Base-by-base conservation (phyloP, 2,888 invertebrate species). In the Brachynemurus nebulosus region DNA sequence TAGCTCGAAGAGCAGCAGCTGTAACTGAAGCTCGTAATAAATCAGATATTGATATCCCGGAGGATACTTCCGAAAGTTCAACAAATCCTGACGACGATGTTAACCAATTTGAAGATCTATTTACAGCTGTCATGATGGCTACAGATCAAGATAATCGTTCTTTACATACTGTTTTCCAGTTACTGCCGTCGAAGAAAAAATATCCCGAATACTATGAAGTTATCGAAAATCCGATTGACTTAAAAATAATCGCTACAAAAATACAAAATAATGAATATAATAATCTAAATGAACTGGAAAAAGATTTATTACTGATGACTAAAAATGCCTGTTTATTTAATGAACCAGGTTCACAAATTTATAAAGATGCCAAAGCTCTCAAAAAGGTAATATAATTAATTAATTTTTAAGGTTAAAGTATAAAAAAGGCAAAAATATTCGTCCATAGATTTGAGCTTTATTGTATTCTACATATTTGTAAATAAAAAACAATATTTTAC, bases 161-260 rank as follows among this genome's bases (percentile, higher is more conserved):
- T 0, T 69, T 97, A 4, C 85, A 91, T 60, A 74, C 80, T 2
- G 84, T 82, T 51, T 97, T 97, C 63, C 88, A 92, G 60, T 72
- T 96, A 45, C 70, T 97, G 41, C 96, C 96, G 1, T 89, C 91
- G 0, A 88, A 85, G 62, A 84, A 86, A 66, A 77, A 85, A 48
- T 96, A 95, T 64, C 96, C 97, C 0, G 88, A 92, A 57, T 98
- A 98, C 67, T 97, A 88, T 62, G 86, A 85, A 53, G 80, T 95
- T 0, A 95, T 96, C 45, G 86, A 91, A 48, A 80, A 80, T 49
- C 98, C 98, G 0, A 88, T 98, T 50, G 98, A 98, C 66, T 66
- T 98, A 55, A 88, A 91, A 66, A 80, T 80, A 47, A 91, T 98
- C 45, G 96, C 93, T 0, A 80, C 80, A 46, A 91, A 88, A 65